These are phyloP conservation scores for Gobio gobio DNA, from an alignment of 2,113 vertebrate genomes.

Conservation along the genomic window DNA sequence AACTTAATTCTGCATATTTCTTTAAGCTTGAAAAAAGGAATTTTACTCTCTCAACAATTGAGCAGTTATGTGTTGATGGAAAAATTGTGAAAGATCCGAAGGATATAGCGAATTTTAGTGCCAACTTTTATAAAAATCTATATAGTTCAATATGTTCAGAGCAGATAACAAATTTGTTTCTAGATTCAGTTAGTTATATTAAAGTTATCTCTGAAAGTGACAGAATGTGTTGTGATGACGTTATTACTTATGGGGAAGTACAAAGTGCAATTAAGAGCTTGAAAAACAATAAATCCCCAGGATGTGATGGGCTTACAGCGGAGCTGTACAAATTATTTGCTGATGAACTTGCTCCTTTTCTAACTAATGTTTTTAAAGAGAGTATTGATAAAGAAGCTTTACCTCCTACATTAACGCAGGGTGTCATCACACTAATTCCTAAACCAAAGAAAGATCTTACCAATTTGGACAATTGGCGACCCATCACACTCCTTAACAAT, in stretches of 20 bases:
- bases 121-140: neutral
- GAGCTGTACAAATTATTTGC: neutral
- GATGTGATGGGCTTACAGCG: neutral
- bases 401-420: neutral
- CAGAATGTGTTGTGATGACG: neutral
- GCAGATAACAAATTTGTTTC: neutral
- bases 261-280: neutral
- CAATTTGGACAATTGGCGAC: neutral
- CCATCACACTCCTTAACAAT: neutral
- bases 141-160: neutral
- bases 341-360: neutral
- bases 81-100: conserved; percentile 5
- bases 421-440: neutral
- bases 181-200: neutral
- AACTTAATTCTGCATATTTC: neutral
- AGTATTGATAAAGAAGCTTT: neutral
- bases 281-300: neutral
- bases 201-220: neutral
- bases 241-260: neutral
- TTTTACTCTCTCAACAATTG: neutral
- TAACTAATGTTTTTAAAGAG: neutral
- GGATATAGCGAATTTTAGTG: neutral
- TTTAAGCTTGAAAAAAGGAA: neutral
- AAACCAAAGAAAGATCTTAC: neutral
- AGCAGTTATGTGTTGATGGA: conserved; percentile 7